These are phyloP conservation scores for Neodiprion pinetum DNA, from an alignment of 1,140 invertebrate genomes.

Conservation along the genomic window DNA sequence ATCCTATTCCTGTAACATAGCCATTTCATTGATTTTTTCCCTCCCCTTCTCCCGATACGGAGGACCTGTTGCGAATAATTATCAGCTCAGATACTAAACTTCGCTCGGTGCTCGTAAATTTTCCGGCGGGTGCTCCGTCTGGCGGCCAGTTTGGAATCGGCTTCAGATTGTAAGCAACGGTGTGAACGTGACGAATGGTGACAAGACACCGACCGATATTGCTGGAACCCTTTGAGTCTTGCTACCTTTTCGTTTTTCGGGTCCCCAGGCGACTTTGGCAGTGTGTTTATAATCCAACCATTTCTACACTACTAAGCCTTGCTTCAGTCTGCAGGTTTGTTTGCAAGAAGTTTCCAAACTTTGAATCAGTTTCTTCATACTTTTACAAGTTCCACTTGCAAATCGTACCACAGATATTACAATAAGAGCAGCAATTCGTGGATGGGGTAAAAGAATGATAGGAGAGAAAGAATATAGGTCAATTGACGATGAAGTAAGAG, in stretches of 20 bases:
- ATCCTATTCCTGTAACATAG: too few relatives aligned
- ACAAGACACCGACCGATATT: constrained; percentile 1
- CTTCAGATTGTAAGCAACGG: not conserved
- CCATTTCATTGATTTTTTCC: too few relatives aligned
- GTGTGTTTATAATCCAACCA: too few relatives aligned
- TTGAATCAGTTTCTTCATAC: not conserved
- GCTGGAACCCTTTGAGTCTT: not conserved
- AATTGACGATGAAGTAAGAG: not conserved
- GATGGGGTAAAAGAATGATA: not conserved
- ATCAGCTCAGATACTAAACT: too few relatives aligned
- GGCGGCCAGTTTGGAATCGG: not conserved
- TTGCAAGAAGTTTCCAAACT: too few relatives aligned
- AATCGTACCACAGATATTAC: too few relatives aligned
- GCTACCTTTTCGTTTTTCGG: too few relatives aligned
- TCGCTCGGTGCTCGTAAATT: not conserved
- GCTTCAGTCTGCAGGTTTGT: too few relatives aligned
- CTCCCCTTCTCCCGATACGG: too few relatives aligned
- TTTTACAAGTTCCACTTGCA: not conserved
- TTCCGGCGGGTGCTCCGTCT: not conserved
- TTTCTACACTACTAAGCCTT: too few relatives aligned
- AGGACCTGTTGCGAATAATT: too few relatives aligned
- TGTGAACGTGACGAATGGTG: constrained; percentile 3
- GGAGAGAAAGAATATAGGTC: not conserved
- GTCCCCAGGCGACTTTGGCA: too few relatives aligned
- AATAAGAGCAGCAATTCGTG: not conserved